Evolutionary conservation across 37 sponge, comb jelly and placozoan species (phyloP).

Genomic region (Haliclona indistincta): DNA sequence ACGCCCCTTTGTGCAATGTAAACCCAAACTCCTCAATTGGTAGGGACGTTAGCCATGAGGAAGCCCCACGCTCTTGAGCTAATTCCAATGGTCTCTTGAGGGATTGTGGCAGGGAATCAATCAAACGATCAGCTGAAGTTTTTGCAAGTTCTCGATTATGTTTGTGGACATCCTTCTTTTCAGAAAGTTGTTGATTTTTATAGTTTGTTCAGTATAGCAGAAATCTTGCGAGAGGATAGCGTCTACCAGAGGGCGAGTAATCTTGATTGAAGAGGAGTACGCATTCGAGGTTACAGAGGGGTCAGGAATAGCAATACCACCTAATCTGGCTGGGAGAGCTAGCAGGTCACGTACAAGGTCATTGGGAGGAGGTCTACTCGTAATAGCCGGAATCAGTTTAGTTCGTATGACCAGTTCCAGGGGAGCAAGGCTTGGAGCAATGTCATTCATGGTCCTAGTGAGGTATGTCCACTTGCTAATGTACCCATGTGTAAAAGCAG

Average conservation of each 20-base stretch:
- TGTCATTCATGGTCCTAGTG: conserved; percentile 13
- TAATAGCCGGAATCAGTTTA: conserved; percentile 28
- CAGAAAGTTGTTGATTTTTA: too few species aligned
- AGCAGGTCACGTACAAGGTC: conserved; percentile 15
- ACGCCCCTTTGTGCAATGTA: too few species aligned
- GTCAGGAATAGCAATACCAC: conserved; percentile 32
- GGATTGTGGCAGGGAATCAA: too few species aligned
- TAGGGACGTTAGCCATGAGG: too few species aligned
- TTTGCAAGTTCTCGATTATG: too few species aligned
- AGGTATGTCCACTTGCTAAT: conserved; percentile 42
- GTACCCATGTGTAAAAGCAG: conserved; percentile 29
- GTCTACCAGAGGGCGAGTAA: conserved; percentile 20
- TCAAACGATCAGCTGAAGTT: too few species aligned
- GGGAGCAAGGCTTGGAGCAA: conserved; percentile 6
- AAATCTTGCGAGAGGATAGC: too few species aligned
- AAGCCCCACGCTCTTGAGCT: too few species aligned
- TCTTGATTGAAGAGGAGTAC: conserved; percentile 6
- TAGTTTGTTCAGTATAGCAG: too few species aligned
- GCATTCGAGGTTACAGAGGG: conserved; percentile 8
- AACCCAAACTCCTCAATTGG: too few species aligned
- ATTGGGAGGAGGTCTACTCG: background rate
- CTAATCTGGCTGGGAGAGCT: conserved; percentile 29
- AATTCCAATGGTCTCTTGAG: too few species aligned
- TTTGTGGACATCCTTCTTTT: too few species aligned
- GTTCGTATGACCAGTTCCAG: conserved; percentile 11